Conservation (phyloP, 2,797 vertebrate genomes). For the Hyperoplus lanceolatus region DNA sequence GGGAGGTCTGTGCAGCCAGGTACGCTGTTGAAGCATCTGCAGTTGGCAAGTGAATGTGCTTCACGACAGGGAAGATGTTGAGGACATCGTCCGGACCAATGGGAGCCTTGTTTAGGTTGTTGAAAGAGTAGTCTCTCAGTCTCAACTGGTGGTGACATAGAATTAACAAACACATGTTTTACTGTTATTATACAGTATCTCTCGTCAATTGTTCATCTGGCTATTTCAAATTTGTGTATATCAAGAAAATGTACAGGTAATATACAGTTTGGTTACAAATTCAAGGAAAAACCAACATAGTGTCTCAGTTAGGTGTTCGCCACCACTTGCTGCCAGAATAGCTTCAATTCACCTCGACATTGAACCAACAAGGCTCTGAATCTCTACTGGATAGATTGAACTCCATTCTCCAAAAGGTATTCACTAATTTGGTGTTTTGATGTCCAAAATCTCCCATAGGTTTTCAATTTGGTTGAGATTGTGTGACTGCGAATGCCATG, state of each 20-base stretch:
- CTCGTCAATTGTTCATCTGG: neutral
- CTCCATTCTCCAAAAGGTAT: too few species aligned
- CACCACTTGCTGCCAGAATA: too few species aligned
- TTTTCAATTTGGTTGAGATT: too few species aligned
- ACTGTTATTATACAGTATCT: neutral
- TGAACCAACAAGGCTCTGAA: too few species aligned
- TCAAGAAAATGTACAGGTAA: neutral
- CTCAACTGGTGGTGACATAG: conserved; percentile 80
- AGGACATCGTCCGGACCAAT: conserved; percentile 88
- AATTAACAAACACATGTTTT: conserved; percentile 10
- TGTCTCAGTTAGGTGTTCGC: too few species aligned
- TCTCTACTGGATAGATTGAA: too few species aligned
- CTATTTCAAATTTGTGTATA: neutral
- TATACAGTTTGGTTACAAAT: too few species aligned
- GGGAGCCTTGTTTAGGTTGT: conserved; percentile 87
- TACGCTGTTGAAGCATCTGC: conserved; percentile 80
- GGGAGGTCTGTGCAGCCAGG: conserved; percentile 75
- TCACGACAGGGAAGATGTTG: conserved; percentile 88
- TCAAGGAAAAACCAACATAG: too few species aligned
- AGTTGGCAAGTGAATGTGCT: conserved; percentile 81
- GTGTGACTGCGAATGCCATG: too few species aligned
- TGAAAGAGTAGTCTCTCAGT: conserved; percentile 86
- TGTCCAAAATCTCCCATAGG: too few species aligned
- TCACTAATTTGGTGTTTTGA: too few species aligned
- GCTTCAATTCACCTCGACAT: too few species aligned